A percentile compares a stretch with the other conserved stretches of the same genome.
Evolutionary conservation across 2,797 vertebrate species (phyloP).

Genomic region (Ara ararauna): DNA sequence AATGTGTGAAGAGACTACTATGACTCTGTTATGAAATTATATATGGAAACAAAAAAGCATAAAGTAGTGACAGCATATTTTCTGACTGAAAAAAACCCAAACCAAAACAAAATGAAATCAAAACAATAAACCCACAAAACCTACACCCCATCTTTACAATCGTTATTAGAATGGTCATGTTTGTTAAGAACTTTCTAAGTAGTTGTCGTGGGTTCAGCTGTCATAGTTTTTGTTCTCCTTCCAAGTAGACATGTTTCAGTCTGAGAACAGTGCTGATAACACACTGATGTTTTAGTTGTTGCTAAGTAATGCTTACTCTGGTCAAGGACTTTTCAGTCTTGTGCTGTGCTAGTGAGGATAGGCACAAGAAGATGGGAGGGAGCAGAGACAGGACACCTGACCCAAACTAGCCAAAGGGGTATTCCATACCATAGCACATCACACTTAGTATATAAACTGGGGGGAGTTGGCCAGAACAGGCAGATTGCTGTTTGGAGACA

Average conservation of each 20-base stretch:
- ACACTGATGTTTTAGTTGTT: not conserved
- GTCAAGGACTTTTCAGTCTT: not conserved
- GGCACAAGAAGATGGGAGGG: not conserved
- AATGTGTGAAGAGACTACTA: not conserved
- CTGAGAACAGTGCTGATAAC: not conserved
- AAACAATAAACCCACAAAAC: not conserved
- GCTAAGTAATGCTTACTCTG: not conserved
- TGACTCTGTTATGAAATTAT: not conserved
- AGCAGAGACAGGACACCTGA: not conserved
- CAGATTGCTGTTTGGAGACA: not conserved
- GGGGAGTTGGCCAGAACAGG: not conserved
- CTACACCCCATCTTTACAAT: not conserved
- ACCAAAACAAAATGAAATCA: not conserved
- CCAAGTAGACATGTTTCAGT: not conserved
- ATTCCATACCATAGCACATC: not conserved
- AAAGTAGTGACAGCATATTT: not conserved
- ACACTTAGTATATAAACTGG: not conserved
- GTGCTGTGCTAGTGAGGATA: not conserved
- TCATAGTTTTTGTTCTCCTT: not conserved
- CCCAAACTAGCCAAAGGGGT: not conserved
- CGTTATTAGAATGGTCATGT: not conserved
- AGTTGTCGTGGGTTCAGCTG: not conserved
- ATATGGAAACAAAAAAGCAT: not conserved
- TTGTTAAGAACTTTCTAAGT: not conserved
- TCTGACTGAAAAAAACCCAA: not conserved